Base-by-base conservation (phyloP, 1,140 invertebrate species). In the Samia ricini region DNA sequence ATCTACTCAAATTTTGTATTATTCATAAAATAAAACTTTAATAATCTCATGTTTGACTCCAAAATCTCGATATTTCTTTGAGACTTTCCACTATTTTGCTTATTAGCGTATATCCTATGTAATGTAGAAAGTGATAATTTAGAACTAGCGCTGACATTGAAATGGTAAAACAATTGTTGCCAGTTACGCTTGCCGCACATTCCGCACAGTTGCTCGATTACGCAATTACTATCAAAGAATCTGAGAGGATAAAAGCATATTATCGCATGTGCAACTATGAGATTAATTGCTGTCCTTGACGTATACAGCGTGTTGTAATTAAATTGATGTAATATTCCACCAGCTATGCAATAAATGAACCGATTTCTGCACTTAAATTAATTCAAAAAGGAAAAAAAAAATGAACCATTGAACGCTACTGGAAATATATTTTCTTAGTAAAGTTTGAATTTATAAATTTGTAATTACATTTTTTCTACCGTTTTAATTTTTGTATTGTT, bases 231-330 rank as follows among this genome's bases (percentile, higher is more conserved):
- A 42, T 4, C 56, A 18, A 57, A 33, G 56, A 42, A 57, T 57
- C 56, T 26, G 33, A 26, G 56, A 36, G 24, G 24, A 57, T 57
- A 57, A 57, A 57, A 57, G 56, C n/a, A n/a, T 57, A 36, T 42
- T 42, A 21, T 57, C n/a, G 22, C 33, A 57, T 24, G 33, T 42
- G 33, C 33, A 24, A 20, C 56, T 57, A 20, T 33, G 56, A 26
- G 33, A 57, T 57, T 8, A 56, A 29, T 24, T 8, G 8, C 36
- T 18, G 56, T 57, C 56, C 56, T 57, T 57, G 56, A 57, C 18
- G 20, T 18, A 19, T 51, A 57, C 18, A 36, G 36, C 36, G 56
- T 57, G 56, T 19, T 57, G 56, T 57, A 57, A 57, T 57, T 57
- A 42, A 42, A 42, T 42, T 42, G 33, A 42, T 15, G 33, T 42